Percentiles rank a stretch among this genome's conserved stretches.
Evolutionary conservation across 1,140 invertebrate species (phyloP).

Genomic region (Diachasma alloeum): DNA sequence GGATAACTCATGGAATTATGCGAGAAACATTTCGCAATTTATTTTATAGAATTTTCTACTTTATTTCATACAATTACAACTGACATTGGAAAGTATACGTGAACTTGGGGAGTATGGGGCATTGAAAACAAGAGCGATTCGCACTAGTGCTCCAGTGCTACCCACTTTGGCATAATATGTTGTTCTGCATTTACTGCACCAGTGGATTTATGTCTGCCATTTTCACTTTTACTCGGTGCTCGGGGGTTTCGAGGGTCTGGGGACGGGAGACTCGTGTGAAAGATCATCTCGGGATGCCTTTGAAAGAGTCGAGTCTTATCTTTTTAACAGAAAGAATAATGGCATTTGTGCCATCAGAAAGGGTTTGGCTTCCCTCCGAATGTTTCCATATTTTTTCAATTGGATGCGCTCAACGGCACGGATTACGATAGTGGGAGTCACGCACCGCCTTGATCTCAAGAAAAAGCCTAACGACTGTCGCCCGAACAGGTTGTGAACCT

Average conservation of each 20-base stretch:
- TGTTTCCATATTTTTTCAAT: too few species aligned
- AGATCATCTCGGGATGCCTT: background rate
- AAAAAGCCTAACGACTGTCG: constrained; percentile 5
- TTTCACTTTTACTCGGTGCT: background rate
- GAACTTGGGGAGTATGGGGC: constrained; percentile 3
- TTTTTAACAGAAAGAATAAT: too few species aligned
- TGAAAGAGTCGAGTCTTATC: too few species aligned
- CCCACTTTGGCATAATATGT: background rate
- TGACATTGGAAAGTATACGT: constrained; percentile 1
- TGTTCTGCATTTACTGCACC: background rate
- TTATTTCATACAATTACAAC: background rate
- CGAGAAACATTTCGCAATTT: background rate
- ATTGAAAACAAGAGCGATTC: constrained; percentile 3
- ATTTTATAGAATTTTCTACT: background rate
- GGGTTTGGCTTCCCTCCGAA: too few species aligned
- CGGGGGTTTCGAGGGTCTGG: too few species aligned
- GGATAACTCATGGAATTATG: background rate
- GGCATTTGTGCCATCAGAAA: too few species aligned
- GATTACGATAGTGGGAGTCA: background rate
- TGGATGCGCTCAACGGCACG: background rate
- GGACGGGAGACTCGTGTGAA: background rate
- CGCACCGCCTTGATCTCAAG: background rate
- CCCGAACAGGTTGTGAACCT: constrained; percentile 11
- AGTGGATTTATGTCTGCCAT: background rate
- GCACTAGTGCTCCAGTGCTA: background rate